Evolutionary conservation across 1,140 invertebrate genomes (phyloP).

Genomic region (Halictus rubicundus): DNA sequence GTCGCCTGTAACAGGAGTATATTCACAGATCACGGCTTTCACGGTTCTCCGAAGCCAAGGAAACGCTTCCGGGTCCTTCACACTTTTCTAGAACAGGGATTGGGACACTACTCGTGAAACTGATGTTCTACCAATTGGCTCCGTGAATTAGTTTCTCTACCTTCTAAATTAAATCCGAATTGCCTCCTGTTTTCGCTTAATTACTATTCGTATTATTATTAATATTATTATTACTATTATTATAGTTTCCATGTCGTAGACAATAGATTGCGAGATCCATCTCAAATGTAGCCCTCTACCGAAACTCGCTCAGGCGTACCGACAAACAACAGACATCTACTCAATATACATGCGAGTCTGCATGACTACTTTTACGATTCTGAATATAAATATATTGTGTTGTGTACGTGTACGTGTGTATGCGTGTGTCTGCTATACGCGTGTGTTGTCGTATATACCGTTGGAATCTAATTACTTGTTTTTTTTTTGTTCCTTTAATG

Average conservation of each 20-base stretch:
- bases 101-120: conserved; percentile 45
- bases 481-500: conserved; percentile 55
- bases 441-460: conserved; percentile 44
- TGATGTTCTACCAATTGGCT: conserved; percentile 37
- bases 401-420: too few species aligned
- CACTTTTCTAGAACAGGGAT: conserved; percentile 32
- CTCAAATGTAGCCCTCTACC: conserved; percentile 30
- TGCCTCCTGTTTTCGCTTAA: conserved; percentile 5
- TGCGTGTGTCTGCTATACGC: not conserved
- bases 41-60: not conserved
- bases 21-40: conserved; percentile 33
- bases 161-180: conserved; percentile 31
- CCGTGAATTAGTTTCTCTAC: conserved; percentile 30
- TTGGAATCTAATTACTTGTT: conserved; percentile 52
- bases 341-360: conserved; percentile 61
- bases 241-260: conserved; percentile 36
- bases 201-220: conserved; percentile 11
- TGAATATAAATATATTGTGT: conserved; percentile 71
- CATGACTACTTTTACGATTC: conserved; percentile 62
- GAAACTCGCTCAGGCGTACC: conserved; percentile 58
- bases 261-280: conserved; percentile 44
- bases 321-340: conserved; percentile 63
- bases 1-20: conserved; percentile 37
- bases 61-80: not conserved
- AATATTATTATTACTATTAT: conserved; percentile 12